Base-by-base conservation (phyloP, 2,888 invertebrate genomes). In the Nysson spinosus region DNA sequence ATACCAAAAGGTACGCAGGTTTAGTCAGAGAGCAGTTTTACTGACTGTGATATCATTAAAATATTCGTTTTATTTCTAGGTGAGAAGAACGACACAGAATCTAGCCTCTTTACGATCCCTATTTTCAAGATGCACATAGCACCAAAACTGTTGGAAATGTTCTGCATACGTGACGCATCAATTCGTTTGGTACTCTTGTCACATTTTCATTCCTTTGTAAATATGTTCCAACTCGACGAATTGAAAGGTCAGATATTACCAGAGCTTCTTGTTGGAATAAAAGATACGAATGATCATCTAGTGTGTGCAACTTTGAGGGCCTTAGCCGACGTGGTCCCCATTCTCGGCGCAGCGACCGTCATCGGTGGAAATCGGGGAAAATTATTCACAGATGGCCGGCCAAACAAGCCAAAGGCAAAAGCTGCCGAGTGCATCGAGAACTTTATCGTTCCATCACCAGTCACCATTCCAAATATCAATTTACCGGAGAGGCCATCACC, bases 211-310 rank as follows among this genome's bases (percentile, higher is more conserved):
- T 90, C 92, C 66, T 97, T 92, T 85, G 91, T 94, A 39, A 89
- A 91, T 72, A 91, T 93, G 14, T 93, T 97, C 82, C 91, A 93
- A 58, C 91, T 91, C 72, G 93, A 94, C 39, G 93, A 94, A 83
- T 87, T 97, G n/a, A 91, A 93, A 43, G 90, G 90, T 17, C 91
- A 92, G 40, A 92, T 97, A 75, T 89, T 97, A 78, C 96, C 96
- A n/a, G 95, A 96, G 92, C 88, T 97, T 47, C 89, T 96, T 30
- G 90, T 96, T 26, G 97, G 96, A 2, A 93, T 97, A 73, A 94
- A 95, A 85, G 97, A 97, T 82, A 92, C 92, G 1, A 94, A 95
- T 86, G 95, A 97, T 84, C 90, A 90, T 51, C 88, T 97, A 63
- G 97, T 97, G 0, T 91, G 94, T 19, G 92, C 93, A 58, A 96